Percentiles rank a stretch among this genome's conserved stretches.
These are phyloP conservation scores for Psylliodes chrysocephalus DNA, from an alignment of 2,888 invertebrate species.

Conservation along the genomic window DNA sequence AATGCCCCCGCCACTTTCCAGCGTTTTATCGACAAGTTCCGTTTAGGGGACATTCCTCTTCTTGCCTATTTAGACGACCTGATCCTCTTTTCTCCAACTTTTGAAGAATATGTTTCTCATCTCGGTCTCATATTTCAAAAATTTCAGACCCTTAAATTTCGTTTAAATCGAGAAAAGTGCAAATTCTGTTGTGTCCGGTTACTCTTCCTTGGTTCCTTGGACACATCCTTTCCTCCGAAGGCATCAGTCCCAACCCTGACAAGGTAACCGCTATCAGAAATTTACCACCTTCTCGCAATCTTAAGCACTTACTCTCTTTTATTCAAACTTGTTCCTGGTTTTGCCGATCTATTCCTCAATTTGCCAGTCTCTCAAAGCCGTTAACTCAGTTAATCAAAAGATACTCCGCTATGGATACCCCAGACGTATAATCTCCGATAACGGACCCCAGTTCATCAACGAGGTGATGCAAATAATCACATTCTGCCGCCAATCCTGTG, in stretches of 20 bases:
- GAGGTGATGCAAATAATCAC: constrained; percentile 4
- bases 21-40: too few relatives aligned
- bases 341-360: background rate
- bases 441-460: background rate
- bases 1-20: too few relatives aligned
- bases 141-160: background rate
- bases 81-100: background rate
- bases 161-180: constrained; percentile 3
- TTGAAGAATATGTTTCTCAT: background rate
- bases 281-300: background rate
- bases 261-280: background rate
- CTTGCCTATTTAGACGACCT: constrained; percentile 8
- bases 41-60: constrained; percentile 41
- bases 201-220: background rate
- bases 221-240: background rate
- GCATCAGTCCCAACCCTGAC: background rate
- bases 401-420: too few relatives aligned
- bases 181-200: background rate
- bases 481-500: constrained; percentile 42
- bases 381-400: background rate
- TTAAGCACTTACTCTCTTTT: background rate
- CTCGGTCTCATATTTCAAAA: background rate
- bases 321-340: constrained; percentile 4
- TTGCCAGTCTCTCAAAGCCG: background rate
- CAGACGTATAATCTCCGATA: background rate